Evolutionary conservation across 2,888 invertebrate genomes (phyloP).

Genomic region (Andrena trimmerana): DNA sequence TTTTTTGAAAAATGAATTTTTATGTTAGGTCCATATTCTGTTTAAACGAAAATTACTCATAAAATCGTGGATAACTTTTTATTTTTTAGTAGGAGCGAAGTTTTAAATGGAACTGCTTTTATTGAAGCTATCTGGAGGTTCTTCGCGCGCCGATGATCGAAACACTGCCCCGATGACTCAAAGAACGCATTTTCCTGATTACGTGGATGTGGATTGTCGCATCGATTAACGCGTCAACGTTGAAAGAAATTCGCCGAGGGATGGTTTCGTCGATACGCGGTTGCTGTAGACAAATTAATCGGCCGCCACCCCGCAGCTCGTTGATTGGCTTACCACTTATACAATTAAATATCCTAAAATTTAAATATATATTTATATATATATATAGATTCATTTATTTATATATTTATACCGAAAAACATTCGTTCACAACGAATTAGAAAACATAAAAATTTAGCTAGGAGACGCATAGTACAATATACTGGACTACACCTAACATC

Average conservation of each 20-base stretch:
- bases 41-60: background rate
- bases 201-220: slow-evolving; percentile 64
- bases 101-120: background rate
- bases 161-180: slow-evolving; percentile 6
- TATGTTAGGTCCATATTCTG: too few relatives aligned
- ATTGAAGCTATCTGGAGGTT: background rate
- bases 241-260: slow-evolving; percentile 28
- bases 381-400: slow-evolving; percentile 74
- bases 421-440: slow-evolving; percentile 80
- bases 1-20: background rate
- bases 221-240: slow-evolving; percentile 42
- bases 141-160: slow-evolving; percentile 32
- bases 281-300: slow-evolving; percentile 49
- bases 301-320: slow-evolving; percentile 76
- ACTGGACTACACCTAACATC: slow-evolving; percentile 80
- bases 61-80: background rate
- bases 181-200: slow-evolving; percentile 28
- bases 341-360: slow-evolving; percentile 73
- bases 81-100: background rate
- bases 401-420: slow-evolving; percentile 77
- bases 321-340: slow-evolving; percentile 73
- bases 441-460: slow-evolving; percentile 81
- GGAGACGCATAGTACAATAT: slow-evolving; percentile 78
- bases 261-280: slow-evolving; percentile 39
- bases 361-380: slow-evolving; percentile 72